Evolutionary conservation across 2,113 vertebrate species (phyloP).

Genomic region (Anser brachyrhynchus): DNA sequence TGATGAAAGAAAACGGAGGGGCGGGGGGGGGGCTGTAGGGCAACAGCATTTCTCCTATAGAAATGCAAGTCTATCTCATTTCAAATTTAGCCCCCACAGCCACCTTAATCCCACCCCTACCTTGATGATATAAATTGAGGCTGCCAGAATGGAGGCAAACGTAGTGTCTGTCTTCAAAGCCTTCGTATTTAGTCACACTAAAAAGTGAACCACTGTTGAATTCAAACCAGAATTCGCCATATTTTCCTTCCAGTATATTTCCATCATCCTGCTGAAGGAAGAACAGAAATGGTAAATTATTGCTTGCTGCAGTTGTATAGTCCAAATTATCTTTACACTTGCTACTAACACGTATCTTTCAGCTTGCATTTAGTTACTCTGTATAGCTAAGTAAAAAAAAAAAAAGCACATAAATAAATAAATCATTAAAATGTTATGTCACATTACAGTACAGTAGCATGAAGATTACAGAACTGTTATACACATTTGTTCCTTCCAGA

Average conservation of each 20-base stretch:
- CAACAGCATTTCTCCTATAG: not conserved
- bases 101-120: conserved; percentile 65
- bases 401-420: not conserved
- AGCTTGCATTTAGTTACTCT: not conserved
- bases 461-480: not conserved
- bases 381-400: not conserved
- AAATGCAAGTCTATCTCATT: not conserved
- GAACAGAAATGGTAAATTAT: not conserved
- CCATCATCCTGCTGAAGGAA: conserved; percentile 83
- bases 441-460: not conserved
- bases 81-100: not conserved
- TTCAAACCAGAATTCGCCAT: conserved; percentile 96
- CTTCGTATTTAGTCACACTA: conserved; percentile 91
- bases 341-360: not conserved
- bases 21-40: no score
- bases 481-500: not conserved
- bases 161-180: conserved; percentile 94
- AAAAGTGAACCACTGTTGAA: conserved; percentile 89
- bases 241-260: conserved; percentile 82
- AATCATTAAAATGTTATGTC: not conserved
- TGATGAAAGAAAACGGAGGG: not conserved
- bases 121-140: conserved; percentile 93
- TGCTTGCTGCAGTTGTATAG: not conserved
- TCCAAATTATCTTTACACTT: not conserved
- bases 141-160: conserved; percentile 90